A percentile compares a stretch with the other conserved stretches of the same genome.
Evolutionary conservation across 2,113 vertebrate genomes (phyloP).

Genomic region (Microcebus griseorufus): DNA sequence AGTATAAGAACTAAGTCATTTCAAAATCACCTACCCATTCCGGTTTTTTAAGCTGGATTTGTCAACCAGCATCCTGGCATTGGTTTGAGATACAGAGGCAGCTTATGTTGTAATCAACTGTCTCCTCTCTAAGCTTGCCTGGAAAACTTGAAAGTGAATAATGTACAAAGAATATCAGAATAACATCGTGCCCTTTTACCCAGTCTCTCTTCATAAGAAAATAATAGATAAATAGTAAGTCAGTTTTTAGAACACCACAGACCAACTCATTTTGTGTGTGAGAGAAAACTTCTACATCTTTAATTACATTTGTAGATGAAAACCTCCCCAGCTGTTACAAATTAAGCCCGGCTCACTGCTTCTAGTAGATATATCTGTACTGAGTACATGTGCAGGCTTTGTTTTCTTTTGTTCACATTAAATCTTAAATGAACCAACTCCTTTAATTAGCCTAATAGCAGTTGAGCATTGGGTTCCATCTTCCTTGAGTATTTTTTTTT

Average conservation of each 20-base stretch:
- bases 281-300: constrained; percentile 18
- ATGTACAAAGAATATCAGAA: not conserved
- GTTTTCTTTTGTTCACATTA: constrained; percentile 16
- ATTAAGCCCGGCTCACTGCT: constrained; percentile 24
- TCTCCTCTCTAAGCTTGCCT: constrained; percentile 29
- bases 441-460: constrained; percentile 3
- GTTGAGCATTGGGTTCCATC: not conserved
- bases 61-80: constrained; percentile 60
- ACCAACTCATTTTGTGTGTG: not conserved
- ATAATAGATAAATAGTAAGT: not conserved
- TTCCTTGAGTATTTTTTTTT: not conserved
- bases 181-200: not conserved
- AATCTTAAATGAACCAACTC: constrained; percentile 27
- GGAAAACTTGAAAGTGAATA: constrained; percentile 15
- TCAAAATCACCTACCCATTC: constrained; percentile 62
- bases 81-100: not conserved
- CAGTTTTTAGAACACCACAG: constrained; percentile 15
- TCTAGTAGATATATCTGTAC: not conserved
- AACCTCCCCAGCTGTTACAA: constrained; percentile 52
- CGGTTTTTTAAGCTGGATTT: constrained; percentile 74
- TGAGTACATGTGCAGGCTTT: not conserved
- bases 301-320: constrained; percentile 33
- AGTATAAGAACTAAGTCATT: constrained; percentile 73
- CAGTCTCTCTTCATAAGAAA: constrained; percentile 2
- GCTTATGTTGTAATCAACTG: constrained; percentile 35